Percentiles rank a stretch among this genome's conserved stretches.
phyloP scores from a whole-genome alignment of 2,797 vertebrate genomes.

The Morelia viridis region DNA sequence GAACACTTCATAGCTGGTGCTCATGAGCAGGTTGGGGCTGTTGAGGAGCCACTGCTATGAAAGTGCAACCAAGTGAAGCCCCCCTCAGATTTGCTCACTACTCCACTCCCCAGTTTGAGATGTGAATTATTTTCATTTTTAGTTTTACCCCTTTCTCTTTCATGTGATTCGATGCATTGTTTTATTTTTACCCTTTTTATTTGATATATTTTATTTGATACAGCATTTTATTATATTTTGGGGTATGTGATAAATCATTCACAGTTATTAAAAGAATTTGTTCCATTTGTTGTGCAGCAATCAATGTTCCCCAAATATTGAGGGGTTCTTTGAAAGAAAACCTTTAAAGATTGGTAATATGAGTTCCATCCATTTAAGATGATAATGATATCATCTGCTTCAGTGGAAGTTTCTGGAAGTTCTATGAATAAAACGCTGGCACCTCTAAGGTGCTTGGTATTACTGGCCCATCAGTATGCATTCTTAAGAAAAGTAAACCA shows the following conservation, averaged over 20 bases:
- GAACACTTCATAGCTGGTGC: too few species aligned
- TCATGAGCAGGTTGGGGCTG: neutral
- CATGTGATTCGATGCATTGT: neutral
- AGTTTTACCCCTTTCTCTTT: neutral
- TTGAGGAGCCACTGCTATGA: neutral
- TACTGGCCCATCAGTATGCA: neutral
- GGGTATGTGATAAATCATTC: neutral
- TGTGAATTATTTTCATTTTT: neutral
- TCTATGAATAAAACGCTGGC: neutral
- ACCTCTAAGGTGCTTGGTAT: neutral
- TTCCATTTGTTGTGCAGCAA: neutral
- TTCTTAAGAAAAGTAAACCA: neutral
- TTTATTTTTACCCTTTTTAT: neutral
- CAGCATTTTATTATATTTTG: neutral
- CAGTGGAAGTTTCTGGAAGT: neutral
- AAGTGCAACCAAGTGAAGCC: neutral
- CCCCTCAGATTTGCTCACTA: neutral
- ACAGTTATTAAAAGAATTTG: neutral
- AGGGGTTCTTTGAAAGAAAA: neutral
- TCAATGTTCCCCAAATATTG: neutral
- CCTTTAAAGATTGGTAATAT: neutral
- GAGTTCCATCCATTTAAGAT: neutral
- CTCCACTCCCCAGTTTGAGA: neutral
- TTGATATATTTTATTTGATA: neutral
- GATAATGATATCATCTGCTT: neutral